These are phyloP conservation scores for Athrips mouffetella DNA, from an alignment of 2,888 invertebrate genomes.

Conservation along the genomic window DNA sequence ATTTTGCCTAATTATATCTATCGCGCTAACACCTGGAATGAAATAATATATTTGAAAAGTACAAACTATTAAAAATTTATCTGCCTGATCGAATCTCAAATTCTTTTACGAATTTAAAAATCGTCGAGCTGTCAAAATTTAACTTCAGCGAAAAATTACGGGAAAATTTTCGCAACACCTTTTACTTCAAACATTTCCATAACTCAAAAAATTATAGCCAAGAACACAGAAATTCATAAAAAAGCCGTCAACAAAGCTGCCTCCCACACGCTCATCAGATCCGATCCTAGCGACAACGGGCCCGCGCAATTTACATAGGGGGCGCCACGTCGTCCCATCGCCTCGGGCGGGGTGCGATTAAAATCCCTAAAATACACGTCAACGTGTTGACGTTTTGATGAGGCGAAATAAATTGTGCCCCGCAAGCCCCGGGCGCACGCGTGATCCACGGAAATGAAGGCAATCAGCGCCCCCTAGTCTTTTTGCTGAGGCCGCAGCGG, in stretches of 20 bases:
- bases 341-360: slow-evolving; percentile 51
- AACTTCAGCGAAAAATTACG: too few species aligned
- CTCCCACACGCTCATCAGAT: slow-evolving; percentile 1
- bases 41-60: too few species aligned
- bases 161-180: too few species aligned
- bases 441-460: slow-evolving; percentile 72
- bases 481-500: slow-evolving; percentile 34
- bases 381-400: slow-evolving; percentile 76
- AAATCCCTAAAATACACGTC: slow-evolving; percentile 74
- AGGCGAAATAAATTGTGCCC: slow-evolving; percentile 69
- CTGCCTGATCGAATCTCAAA: too few species aligned
- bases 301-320: slow-evolving; percentile 63
- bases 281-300: not conserved
- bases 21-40: too few species aligned
- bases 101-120: too few species aligned
- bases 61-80: too few species aligned
- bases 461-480: slow-evolving; percentile 54
- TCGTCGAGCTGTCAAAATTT: too few species aligned
- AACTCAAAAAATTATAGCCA: not conserved
- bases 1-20: too few species aligned
- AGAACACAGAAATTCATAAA: not conserved
- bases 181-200: too few species aligned
- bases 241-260: slow-evolving; percentile 2
- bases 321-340: slow-evolving; percentile 34
- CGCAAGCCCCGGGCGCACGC: slow-evolving; percentile 46